phyloP scores from a whole-genome alignment of 2,888 invertebrate species.

The Cancer borealis region DNA sequence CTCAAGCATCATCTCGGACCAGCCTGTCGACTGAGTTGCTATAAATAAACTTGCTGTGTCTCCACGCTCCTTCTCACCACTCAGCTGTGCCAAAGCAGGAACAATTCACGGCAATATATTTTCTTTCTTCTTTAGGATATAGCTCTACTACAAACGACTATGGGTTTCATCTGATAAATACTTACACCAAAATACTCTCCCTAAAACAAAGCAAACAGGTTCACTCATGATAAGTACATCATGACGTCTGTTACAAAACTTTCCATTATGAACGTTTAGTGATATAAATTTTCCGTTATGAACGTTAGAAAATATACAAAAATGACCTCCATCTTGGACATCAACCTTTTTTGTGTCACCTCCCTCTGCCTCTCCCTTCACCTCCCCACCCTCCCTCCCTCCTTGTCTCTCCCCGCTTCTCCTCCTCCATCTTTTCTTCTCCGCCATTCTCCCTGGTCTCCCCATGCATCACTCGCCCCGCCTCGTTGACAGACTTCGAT shows the following conservation, averaged over 20 bases:
- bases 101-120: not conserved
- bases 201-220: not conserved
- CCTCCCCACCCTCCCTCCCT: not conserved
- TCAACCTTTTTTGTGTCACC: not conserved
- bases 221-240: not conserved
- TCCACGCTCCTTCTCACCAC: not conserved
- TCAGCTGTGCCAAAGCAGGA: not conserved
- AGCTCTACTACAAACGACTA: not conserved
- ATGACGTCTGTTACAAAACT: not conserved
- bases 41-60: not conserved
- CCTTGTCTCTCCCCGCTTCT: not conserved
- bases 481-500: constrained; percentile 48
- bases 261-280: not conserved
- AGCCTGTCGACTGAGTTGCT: not conserved
- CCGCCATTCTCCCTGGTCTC: not conserved
- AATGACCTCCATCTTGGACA: not conserved
- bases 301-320: not conserved
- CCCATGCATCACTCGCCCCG: constrained; percentile 31
- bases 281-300: not conserved
- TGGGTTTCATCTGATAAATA: not conserved
- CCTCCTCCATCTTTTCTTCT: constrained; percentile 39
- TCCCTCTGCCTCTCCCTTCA: not conserved
- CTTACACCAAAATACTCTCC: not conserved
- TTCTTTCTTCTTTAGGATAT: not conserved
- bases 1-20: not conserved